Conservation (phyloP, 2,888 invertebrate genomes). For the Anaspis maculata region DNA sequence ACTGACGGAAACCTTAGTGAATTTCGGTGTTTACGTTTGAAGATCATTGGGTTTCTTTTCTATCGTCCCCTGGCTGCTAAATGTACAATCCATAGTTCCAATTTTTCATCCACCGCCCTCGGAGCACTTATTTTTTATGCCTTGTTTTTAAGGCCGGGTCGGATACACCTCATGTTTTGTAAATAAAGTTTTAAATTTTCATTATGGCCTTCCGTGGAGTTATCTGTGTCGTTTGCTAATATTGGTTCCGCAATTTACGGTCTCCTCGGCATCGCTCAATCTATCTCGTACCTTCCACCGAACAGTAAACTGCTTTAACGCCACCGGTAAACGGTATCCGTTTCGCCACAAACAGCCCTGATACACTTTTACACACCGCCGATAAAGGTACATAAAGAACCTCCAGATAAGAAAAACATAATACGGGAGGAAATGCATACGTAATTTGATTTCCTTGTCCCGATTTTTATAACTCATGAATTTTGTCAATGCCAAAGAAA, state of each 20-base stretch:
- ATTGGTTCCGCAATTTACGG: constrained; percentile 29
- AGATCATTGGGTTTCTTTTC: too few relatives aligned
- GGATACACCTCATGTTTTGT: constrained; percentile 10
- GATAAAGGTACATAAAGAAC: constrained; percentile 37
- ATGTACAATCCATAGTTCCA: too few relatives aligned
- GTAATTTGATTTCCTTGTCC: constrained; percentile 38
- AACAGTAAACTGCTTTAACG: constrained; percentile 15
- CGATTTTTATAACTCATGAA: constrained; percentile 19
- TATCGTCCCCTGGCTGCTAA: too few relatives aligned
- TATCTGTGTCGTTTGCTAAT: constrained; percentile 22
- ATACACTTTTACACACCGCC: constrained; percentile 25
- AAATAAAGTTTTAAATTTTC: constrained; percentile 19
- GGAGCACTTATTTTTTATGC: too few relatives aligned
- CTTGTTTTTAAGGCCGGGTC: constrained; percentile 1
- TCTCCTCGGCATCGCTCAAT: constrained; percentile 27
- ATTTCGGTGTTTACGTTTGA: too few relatives aligned
- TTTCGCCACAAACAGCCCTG: constrained; percentile 17
- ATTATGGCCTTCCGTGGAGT: constrained; percentile 11
- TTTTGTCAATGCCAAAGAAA: constrained; percentile 5
- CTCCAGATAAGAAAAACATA: constrained; percentile 33
- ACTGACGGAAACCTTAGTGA: too few relatives aligned
- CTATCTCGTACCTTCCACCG: constrained; percentile 26
- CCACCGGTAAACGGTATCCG: constrained; percentile 15
- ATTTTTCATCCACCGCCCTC: too few relatives aligned
- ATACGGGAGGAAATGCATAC: constrained; percentile 38